Conservation (phyloP, 2,888 invertebrate species). For the Epistrophe grossulariae region DNA sequence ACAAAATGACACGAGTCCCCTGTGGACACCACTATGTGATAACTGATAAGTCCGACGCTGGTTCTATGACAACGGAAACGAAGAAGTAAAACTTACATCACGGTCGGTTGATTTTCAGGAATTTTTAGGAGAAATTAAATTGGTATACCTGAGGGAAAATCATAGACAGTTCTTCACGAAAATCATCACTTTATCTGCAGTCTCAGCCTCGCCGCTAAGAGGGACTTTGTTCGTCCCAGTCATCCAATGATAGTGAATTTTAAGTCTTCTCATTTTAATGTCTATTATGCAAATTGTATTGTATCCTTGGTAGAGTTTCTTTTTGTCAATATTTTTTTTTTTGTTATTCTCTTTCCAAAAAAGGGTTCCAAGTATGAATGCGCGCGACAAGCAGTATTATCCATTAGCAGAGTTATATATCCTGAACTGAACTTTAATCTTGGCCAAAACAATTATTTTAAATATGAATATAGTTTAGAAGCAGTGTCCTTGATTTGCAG, state of each 20-base stretch:
- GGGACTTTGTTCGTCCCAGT: slow-evolving; percentile 3
- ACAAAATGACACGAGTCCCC: no score
- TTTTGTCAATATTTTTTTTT: background rate
- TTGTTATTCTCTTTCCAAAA: background rate
- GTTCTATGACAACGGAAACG: background rate
- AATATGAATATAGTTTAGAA: no score
- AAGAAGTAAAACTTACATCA: slow-evolving; percentile 49
- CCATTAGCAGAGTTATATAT: no score
- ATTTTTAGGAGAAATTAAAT: slow-evolving; percentile 22
- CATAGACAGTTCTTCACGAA: slow-evolving; percentile 48
- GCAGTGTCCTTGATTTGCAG: no score
- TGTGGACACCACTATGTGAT: no score
- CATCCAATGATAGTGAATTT: slow-evolving; percentile 57
- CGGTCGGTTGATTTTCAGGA: slow-evolving; percentile 59
- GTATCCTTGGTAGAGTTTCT: slow-evolving; percentile 51
- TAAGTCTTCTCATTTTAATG: slow-evolving; percentile 64
- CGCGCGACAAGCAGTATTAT: no score
- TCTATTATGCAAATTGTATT: slow-evolving; percentile 69
- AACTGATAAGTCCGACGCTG: no score
- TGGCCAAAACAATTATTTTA: no score
- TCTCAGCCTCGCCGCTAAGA: background rate
- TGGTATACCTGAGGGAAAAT: slow-evolving; percentile 42
- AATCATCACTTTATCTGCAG: slow-evolving; percentile 28
- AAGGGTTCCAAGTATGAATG: no score
- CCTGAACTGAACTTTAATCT: no score